Evolutionary conservation across 2,797 vertebrate species (phyloP), one percentile per base, ranked within the genome.

Genomic region (Bradypodion ventrale): DNA sequence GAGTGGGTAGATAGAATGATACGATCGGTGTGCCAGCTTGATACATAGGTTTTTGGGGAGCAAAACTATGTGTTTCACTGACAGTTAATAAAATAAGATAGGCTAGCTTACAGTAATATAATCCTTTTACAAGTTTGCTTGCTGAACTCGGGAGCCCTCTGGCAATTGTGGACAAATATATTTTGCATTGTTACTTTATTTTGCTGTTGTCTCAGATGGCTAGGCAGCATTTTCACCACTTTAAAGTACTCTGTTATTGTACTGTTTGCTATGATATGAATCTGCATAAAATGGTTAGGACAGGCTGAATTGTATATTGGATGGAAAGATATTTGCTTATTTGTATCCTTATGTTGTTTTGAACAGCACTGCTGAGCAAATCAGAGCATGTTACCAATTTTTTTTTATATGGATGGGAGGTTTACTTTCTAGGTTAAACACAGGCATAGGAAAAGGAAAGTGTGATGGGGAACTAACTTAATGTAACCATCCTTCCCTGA

Each of bases 41-140:
- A 70, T 82, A 88, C 69, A 82, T 85, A 85, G 82, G 85, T 93
- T 92, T 29, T 8, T 91, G 90, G 80, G 86, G 66, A n/a, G 23
- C 15, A 82, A 7, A 42, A 1, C 52, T 29, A 21, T 91, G 88
- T 86, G 29, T 94, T 95, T 95, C 84, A 82, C 78, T 92, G 91
- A 90, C 88, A 91, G 91, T 92, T 94, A 94, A 93, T 95, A 95
- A 94, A 93, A 93, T 92, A 83, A 85, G 6, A 66, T 73, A 86
- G 90, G 87, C 86, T 87, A 83, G 92, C 92, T 73, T 87, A 93
- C 63, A 37, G 89, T 95, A 92, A 93, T 93, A 81, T 72, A 93
- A 95, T 94, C 91, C 88, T 87, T 89, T 91, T 94, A 91, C 94
- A 92, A 93, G 91, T 93, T 93, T 40, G 21, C 86, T 93, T 93